phyloP scores from a whole-genome alignment of 2,113 vertebrate genomes.

The Alligator mississippiensis region DNA sequence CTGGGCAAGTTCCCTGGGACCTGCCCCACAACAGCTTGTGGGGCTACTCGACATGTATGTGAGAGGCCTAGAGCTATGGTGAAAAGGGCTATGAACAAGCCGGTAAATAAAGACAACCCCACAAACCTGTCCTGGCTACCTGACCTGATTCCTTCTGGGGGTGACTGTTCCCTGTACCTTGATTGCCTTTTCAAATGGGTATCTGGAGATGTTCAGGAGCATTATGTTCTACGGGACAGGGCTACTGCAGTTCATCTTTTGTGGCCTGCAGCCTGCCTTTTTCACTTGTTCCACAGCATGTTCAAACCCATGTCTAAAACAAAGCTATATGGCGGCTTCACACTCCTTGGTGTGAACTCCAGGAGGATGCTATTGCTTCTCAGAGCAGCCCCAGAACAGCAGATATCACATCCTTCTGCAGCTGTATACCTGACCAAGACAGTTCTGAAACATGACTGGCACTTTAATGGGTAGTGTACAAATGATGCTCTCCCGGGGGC shows the following conservation, averaged over 20 bases:
- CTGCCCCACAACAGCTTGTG: background rate
- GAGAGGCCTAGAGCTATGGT: background rate
- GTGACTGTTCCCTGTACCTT: background rate
- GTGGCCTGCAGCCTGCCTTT: background rate
- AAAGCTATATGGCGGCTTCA: too few species aligned
- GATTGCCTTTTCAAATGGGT: too few species aligned
- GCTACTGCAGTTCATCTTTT: background rate
- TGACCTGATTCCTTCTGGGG: background rate
- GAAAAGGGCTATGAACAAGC: background rate
- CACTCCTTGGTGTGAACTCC: background rate
- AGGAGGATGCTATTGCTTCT: background rate
- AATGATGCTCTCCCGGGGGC: too few species aligned
- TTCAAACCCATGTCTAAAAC: background rate
- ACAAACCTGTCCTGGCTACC: background rate
- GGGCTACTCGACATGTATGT: background rate
- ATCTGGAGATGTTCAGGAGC: background rate
- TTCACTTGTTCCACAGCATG: background rate
- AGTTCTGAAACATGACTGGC: background rate
- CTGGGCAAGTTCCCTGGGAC: background rate
- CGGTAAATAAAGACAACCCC: background rate
- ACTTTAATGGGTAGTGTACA: background rate
- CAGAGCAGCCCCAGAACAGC: background rate
- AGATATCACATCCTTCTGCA: background rate
- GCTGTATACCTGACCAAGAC: background rate
- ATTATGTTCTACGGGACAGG: background rate